Base-by-base conservation (phyloP, 2,888 invertebrate species). In the Heteropelma amictum region DNA sequence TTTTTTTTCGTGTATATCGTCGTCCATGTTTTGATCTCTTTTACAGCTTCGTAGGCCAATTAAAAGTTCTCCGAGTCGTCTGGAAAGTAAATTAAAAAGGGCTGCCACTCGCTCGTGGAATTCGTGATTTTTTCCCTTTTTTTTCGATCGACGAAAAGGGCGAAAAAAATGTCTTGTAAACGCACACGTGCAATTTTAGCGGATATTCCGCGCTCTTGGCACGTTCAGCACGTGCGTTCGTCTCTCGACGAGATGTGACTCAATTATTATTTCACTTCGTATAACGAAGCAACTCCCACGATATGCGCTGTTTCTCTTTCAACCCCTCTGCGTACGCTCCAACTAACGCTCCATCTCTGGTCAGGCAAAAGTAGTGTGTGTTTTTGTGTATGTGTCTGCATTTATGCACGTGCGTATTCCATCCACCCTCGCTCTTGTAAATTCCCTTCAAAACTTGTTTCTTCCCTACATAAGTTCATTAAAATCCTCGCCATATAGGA, bases 211-310 rank as follows among this genome's bases (percentile, higher is more conserved):
- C n/a, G 28, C 49, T 14, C 8, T 12, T 14, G 49, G 45, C 71
- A 71, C 63, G 71, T 63, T 12, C 58, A 40, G 28, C 68, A 30
- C 58, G 71, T 56, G 42, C n/a, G n/a, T n/a, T 38, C n/a, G 40
- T 8, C 40, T n/a, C 33, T 45, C 26, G 60, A 60, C 40, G 40
- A 12, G 49, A 49, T 28, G 49, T 28, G 71, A 63, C 49, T 47
- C 71, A 56, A 64, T 64, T 56, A 71, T 71, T 71, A 71, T 71
- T 64, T 64, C 45, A n/a, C 49, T 7, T 23, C 10, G 47, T 63
- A 64, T 42, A 64, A 64, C 45, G 23, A 23, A 23, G 40, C 63
- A 26, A 40, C 40, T 28, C 19, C 14, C 53, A 2, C 14, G 3
- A 2, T 14, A 14, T 8, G 14, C 51, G 28, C 17, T 4, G 2